Percentiles rank a stretch among this genome's conserved stretches.
Evolutionary conservation across 2,888 invertebrate genomes (phyloP).

Genomic region (Athripsodes cinereus): DNA sequence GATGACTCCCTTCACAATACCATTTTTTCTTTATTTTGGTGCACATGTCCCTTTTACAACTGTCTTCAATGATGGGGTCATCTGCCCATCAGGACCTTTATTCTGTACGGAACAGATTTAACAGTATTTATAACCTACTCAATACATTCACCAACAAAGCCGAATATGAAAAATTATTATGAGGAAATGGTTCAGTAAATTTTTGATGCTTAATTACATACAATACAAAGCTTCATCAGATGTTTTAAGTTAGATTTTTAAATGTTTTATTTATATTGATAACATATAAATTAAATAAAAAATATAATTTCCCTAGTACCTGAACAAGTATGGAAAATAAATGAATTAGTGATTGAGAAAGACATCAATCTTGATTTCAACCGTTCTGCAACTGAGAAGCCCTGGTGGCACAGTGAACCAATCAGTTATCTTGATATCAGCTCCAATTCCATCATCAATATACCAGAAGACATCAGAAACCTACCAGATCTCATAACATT

Average conservation of each 20-base stretch:
- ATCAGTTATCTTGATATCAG: constrained; percentile 73
- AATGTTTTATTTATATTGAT: constrained; percentile 29
- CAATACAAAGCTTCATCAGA: neutral
- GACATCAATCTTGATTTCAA: constrained; percentile 57
- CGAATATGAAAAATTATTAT: no score
- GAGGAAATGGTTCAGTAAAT: no score
- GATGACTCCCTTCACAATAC: no score
- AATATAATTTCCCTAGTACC: no score
- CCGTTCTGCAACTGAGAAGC: constrained; percentile 50
- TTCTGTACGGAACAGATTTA: no score
- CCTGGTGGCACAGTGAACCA: constrained; percentile 82
- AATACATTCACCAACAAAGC: no score
- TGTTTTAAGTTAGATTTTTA: constrained; percentile 12
- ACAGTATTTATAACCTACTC: no score
- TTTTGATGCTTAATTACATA: neutral
- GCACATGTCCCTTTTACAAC: no score
- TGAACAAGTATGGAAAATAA: constrained; percentile 65
- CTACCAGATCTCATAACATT: constrained; percentile 62
- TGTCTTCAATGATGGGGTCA: no score
- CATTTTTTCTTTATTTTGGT: no score
- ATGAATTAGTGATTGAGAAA: constrained; percentile 57
- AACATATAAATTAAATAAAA: no score
- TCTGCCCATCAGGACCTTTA: no score
- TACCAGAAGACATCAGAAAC: constrained; percentile 60
- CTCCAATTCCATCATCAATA: constrained; percentile 59